Evolutionary conservation across 1,140 invertebrate species (phyloP), one percentile per base, ranked within the genome.

Genomic region (Lycorma delicatula): DNA sequence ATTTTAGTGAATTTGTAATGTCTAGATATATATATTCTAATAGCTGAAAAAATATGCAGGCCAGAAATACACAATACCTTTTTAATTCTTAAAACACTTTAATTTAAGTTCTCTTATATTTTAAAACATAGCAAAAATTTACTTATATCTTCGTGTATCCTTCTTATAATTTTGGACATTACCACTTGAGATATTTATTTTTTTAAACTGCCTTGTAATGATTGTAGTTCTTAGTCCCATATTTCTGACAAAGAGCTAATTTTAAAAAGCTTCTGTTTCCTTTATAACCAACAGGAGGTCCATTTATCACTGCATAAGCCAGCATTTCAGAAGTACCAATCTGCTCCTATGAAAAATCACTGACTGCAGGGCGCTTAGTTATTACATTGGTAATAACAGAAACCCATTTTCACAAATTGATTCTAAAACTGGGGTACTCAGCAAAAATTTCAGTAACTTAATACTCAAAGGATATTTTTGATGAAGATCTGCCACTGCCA

Each of bases 261-360:
- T 48, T 48, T 13, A 20, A 48, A 48, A 22, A 22, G 2, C 25
- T 9, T 26, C 18, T 48, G 25, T 48, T 48, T 22, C 46, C 46
- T 48, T 48, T 22, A 22, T 48, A 48, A 26, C 46, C 46, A 48
- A 22, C 46, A 48, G 46, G 46, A 48, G 46, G 46, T 26, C 18
- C 18, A 48, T 48, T 48, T 48, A 22, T 48, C 46, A 23, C 12
- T 22, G 25, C 25, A 22, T 23, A 48, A 26, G 20, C 25, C 13
- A 48, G 25, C 46, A 48, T 48, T 22, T 48, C 46, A 23, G 46
- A 22, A 26, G 46, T 48, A 6, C 46, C 46, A 48, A 26, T 5
- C 46, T 48, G 16, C 13, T 48, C 18, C 3, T 48, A 48, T 22
- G 46, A 48, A 22, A 48, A 23, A 26, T 48, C 18, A 20, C 46